A percentile compares a stretch with the other conserved stretches of the same genome.
phyloP scores from a whole-genome alignment of 2,888 invertebrate genomes.

The Theretra japonica region DNA sequence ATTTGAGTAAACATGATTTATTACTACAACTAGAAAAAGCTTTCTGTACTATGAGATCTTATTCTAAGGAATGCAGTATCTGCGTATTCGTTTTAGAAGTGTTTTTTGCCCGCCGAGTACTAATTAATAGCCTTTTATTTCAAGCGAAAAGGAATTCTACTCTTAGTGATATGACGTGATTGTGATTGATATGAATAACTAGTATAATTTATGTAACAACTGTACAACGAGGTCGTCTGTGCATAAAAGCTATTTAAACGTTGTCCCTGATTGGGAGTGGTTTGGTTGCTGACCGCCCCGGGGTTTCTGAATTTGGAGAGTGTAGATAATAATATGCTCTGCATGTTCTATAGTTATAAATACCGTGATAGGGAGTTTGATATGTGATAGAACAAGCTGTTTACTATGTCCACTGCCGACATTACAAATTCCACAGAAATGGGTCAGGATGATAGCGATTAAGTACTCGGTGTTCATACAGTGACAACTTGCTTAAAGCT shows the following conservation, averaged over 20 bases:
- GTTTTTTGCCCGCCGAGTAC: background rate
- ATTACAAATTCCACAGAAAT: no score
- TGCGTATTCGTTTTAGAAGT: background rate
- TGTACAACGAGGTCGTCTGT: background rate
- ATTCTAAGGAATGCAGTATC: background rate
- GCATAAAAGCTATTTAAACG: background rate
- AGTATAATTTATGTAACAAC: background rate
- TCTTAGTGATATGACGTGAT: background rate
- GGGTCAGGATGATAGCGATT: no score
- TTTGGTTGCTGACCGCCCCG: background rate
- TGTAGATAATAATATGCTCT: background rate
- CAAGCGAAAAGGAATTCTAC: background rate
- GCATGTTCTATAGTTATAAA: background rate
- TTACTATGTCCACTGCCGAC: no score
- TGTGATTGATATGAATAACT: conserved; percentile 9
- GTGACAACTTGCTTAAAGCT: no score
- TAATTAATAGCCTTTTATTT: conserved; percentile 6
- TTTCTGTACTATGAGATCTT: background rate
- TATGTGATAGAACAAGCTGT: no score
- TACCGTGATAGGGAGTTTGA: background rate
- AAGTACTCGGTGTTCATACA: no score
- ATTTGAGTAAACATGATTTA: conserved; percentile 6
- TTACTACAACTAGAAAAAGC: background rate
- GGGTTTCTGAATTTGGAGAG: background rate
- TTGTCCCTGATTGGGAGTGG: background rate